Base-by-base conservation (phyloP, 2,113 vertebrate genomes). In the Daubentonia madagascariensis region DNA sequence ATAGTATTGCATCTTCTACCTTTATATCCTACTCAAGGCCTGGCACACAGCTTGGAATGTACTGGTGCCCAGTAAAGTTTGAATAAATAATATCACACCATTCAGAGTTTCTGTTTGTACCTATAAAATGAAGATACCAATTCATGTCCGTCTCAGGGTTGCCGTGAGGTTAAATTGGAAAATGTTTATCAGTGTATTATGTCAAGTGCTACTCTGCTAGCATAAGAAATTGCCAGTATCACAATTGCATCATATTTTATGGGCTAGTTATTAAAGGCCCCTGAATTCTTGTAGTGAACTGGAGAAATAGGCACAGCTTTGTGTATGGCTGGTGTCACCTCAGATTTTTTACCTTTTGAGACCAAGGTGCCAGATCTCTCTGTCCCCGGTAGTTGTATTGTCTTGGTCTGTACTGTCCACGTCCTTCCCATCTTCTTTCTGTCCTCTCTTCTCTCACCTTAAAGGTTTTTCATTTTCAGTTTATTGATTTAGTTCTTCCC, bases 401-500 rank as follows among this genome's bases (percentile, higher is more conserved):
- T 79, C 80, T 76, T 68, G 20, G 37, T 63, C 52, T 88, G 35
- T 83, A 28, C 40, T 63, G 5, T 54, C 85, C 79, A 14, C 32
- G 4, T 57, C 95, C 84, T 94, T 91, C 43, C 76, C 30, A 43
- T 93, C 40, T 43, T 59, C 57, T 85, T 90, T 68, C 89, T 92
- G 75, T 91, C 92, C 70, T 79, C 76, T 96, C 70, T 97, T 85
- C 95, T 97, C 97, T 97, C 97, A 98, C 95, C 98, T 98, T 94
- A 98, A 99, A 96, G 95, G 73, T 75, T 98, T 98, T 96, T 98
- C 97, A 99, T 93, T 99, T 99, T 94, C 99, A 99, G 98, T 97
- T 98, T 98, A 99, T 98, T 89, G 97, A 98, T 93, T 70, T 97
- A 76, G 97, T 98, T 90, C 81, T 98, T 54, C 97, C 98, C 75